Base-by-base conservation (phyloP, 2,797 vertebrate genomes). In the Cyclopterus lumpus region DNA sequence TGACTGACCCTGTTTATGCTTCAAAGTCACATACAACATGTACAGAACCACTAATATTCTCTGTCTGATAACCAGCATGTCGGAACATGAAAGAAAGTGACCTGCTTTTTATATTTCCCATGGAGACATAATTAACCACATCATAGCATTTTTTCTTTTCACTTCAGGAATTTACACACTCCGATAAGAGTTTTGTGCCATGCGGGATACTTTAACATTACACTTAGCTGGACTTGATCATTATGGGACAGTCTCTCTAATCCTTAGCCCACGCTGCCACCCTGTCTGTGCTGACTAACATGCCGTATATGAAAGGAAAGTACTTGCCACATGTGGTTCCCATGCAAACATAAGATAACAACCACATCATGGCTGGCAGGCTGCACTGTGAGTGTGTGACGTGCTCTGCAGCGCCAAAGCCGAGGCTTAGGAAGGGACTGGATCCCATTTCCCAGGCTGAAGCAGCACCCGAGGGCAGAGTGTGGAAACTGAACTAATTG, bases 401-500 rank as follows among this genome's bases (percentile, higher is more conserved):
- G 64, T 82, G 77, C 83, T 88, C 82, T 82, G 78, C 49, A 86
- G 87, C 84, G 82, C 89, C 87, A 88, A 88, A 89, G 86, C 80
- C 12, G 28, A 77, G 87, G 90, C 91, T 93, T 93, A 91, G 80
- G 74, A 89, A 80, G 90, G 83, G 90, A 91, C 96, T 95, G 93
- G 95, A 95, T 95, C 94, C 95, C 93, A 91, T 95, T 96, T 96
- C 95, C 95, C 95, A 94, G 93, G 94, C 94, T 95, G 94, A 91
- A 95, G 95, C 93, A 83, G 92, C 90, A 95, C 95, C 95, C 89
- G 87, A 91, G 96, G 96, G 95, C 96, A 94, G 79, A 90, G 89
- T 89, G 90, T 93, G 92, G 95, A 96, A 97, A 97, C 95, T 94
- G 94, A 89, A 95, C 95, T 97, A 97, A 97, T 97, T 97, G 96